Conservation (phyloP, 37 sponge, comb jelly and placozoan species). For the Axinella damicornis region DNA sequence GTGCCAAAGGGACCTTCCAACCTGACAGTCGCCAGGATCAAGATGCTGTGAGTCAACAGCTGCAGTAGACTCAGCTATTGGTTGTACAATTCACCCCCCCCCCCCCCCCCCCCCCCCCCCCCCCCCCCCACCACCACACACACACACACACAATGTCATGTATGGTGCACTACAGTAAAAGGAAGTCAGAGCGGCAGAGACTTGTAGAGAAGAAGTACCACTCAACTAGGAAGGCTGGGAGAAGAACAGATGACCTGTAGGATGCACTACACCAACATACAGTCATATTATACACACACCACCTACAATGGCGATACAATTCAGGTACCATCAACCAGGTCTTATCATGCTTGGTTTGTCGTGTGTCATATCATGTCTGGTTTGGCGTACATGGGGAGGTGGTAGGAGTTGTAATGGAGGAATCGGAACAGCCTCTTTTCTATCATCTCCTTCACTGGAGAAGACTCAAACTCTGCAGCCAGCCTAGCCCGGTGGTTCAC, state of each 20-base stretch:
- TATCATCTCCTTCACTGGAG: constrained; percentile 33
- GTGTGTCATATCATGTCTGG: constrained; percentile 67
- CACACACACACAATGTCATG: neutral
- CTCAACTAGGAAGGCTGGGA: constrained; percentile 65
- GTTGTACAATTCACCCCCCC: neutral
- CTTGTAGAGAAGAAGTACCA: constrained; percentile 81
- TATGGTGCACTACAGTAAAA: constrained; percentile 51
- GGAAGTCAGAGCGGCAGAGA: constrained; percentile 58
- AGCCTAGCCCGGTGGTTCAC: neutral
- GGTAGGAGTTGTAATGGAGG: constrained; percentile 88
- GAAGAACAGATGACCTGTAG: constrained; percentile 15
- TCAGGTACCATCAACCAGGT: too few relatives aligned
- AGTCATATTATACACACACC: neutral
- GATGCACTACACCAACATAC: too few relatives aligned
- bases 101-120: neutral
- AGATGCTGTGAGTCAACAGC: constrained; percentile 59
- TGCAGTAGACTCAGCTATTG: neutral
- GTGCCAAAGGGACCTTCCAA: constrained; percentile 73
- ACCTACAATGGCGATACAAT: neutral
- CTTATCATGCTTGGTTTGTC: constrained; percentile 69
- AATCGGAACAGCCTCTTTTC: constrained; percentile 59
- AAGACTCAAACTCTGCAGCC: constrained; percentile 15
- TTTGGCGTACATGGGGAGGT: constrained; percentile 91
- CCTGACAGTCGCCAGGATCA: constrained; percentile 69
- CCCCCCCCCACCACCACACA: neutral